Conservation (phyloP, 2,113 vertebrate species). For the Myrmecophaga tridactyla region DNA sequence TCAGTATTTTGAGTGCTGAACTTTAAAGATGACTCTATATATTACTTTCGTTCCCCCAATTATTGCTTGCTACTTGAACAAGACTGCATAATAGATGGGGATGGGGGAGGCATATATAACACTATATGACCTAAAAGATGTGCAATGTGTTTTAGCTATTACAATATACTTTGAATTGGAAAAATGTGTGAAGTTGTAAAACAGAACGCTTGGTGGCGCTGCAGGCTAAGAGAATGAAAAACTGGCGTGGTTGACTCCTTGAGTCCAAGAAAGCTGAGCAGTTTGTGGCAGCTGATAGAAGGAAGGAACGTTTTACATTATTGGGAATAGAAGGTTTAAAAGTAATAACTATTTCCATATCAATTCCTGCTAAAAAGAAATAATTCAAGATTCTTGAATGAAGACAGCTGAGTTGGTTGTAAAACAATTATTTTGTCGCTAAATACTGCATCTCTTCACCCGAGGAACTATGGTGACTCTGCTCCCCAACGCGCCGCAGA, state of each 20-base stretch:
- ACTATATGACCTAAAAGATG: background rate
- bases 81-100: background rate
- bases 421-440: conserved; percentile 3
- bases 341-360: background rate
- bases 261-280: background rate
- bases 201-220: conserved; percentile 71
- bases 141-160: background rate
- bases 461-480: conserved; percentile 16
- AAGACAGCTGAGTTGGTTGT: background rate
- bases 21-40: background rate
- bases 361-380: background rate
- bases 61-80: background rate
- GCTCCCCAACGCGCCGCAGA: background rate
- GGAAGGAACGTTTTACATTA: background rate
- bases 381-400: background rate
- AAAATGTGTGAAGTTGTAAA: conserved; percentile 54
- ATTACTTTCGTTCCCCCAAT: background rate
- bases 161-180: background rate
- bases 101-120: background rate
- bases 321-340: background rate
- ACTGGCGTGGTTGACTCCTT: background rate
- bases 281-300: background rate
- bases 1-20: background rate
- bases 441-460: conserved; percentile 5
- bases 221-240: conserved; percentile 61